Conservation (phyloP, 1,140 invertebrate genomes). For the Neodiprion fabricii region DNA sequence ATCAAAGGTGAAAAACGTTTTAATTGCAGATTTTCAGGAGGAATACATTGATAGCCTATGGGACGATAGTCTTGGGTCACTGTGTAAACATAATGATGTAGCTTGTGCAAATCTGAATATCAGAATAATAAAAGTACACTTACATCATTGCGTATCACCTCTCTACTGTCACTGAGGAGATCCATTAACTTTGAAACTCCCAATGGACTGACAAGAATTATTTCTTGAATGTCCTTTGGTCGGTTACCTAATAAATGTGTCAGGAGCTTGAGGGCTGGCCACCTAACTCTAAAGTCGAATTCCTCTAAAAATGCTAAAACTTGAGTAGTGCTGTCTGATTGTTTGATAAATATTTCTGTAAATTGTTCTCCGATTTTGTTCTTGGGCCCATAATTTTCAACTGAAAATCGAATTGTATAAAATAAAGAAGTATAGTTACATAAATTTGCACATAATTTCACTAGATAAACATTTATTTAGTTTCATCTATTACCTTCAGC, state of each 20-base stretch:
- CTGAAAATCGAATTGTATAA: slow-evolving; percentile 36
- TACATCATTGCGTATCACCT: slow-evolving; percentile 96
- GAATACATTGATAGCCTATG: no score
- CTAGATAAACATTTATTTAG: slow-evolving; percentile 10
- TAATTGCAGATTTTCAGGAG: no score
- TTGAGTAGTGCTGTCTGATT: slow-evolving; percentile 83
- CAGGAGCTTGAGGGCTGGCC: slow-evolving; percentile 86
- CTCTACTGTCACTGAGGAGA: slow-evolving; percentile 88
- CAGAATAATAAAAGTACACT: slow-evolving; percentile 35
- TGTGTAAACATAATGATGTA: neutral
- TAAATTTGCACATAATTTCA: slow-evolving; percentile 19
- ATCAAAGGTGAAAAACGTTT: neutral
- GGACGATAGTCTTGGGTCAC: neutral
- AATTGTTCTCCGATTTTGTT: slow-evolving; percentile 86
- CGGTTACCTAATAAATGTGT: slow-evolving; percentile 82
- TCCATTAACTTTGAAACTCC: slow-evolving; percentile 99
- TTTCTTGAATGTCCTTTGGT: slow-evolving; percentile 93
- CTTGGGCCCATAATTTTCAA: slow-evolving; percentile 56
- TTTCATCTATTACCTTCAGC: slow-evolving; percentile 73
- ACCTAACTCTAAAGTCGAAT: slow-evolving; percentile 91
- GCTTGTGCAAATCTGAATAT: neutral
- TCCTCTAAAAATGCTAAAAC: slow-evolving; percentile 92
- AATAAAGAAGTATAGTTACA: neutral
- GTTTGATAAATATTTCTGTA: slow-evolving; percentile 98
- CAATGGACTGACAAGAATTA: slow-evolving; percentile 92